Conservation (phyloP, 2,113 vertebrate species). For the Labeo catla region DNA sequence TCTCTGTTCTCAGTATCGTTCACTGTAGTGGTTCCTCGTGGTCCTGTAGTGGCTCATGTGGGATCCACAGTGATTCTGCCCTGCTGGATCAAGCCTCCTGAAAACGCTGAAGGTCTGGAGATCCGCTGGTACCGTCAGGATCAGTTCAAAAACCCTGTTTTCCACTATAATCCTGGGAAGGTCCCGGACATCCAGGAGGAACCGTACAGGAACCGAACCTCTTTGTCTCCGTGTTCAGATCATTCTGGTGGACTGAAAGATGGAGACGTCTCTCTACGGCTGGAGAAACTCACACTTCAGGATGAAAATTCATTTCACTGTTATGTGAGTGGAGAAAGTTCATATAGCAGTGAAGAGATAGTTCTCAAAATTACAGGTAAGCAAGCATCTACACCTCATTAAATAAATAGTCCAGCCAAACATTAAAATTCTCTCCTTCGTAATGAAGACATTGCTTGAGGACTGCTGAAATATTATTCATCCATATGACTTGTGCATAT, state of each 20-base stretch:
- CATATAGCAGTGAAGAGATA: not conserved
- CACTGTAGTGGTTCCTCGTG: not conserved
- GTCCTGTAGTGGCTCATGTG: not conserved
- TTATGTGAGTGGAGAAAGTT: constrained; percentile 61
- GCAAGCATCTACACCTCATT: constrained; percentile 24
- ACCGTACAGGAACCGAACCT: constrained; percentile 53
- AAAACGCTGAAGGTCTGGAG: too few relatives aligned
- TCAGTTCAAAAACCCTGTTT: too few relatives aligned
- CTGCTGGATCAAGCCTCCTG: too few relatives aligned
- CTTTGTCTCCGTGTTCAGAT: constrained; percentile 46
- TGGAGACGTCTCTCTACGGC: constrained; percentile 67
- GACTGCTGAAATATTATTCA: too few relatives aligned
- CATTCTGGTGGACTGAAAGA: constrained; percentile 52
- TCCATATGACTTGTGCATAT: too few relatives aligned
- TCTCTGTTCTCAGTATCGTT: constrained; percentile 40
- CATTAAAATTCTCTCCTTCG: too few relatives aligned
- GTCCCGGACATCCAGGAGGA: not conserved
- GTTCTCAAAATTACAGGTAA: constrained; percentile 64
- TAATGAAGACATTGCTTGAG: too few relatives aligned
- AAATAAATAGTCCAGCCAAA: not conserved
- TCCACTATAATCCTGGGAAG: constrained; percentile 31
- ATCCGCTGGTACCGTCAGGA: too few relatives aligned
- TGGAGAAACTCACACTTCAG: constrained; percentile 51
- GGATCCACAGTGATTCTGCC: too few relatives aligned
- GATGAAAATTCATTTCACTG: constrained; percentile 65